Evolutionary conservation across 2,113 vertebrate genomes (phyloP), one percentile per base, ranked within the genome.

Genomic region (Hiodon alosoides): DNA sequence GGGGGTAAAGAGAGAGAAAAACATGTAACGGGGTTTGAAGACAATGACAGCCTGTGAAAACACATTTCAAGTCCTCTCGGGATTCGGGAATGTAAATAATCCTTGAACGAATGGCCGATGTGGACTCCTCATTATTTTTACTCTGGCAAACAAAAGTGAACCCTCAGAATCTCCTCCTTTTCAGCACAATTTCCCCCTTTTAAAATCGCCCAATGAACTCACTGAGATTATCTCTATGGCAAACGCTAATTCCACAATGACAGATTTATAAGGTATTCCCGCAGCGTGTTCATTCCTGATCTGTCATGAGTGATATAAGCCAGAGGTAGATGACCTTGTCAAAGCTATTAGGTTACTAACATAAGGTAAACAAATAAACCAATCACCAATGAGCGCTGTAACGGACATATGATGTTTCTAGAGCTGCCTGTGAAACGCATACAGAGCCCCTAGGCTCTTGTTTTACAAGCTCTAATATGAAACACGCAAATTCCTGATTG

Each of bases 391-490:
- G 16, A 77, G 54, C 3, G 57, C 13, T 47, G 11, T 77, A 70
- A 72, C 51, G 68, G 78, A 71, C 46, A 76, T 51, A 58, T 61
- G 71, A 70, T 71, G 31, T 52, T 60, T 78, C 77, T 82, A 65
- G 14, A 14, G 67, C 78, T 76, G 78, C 73, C 65, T 73, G 60
- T 66, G 62, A 77, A 79, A 77, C 78, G 81, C 76, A 77, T 57
- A 67, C 71, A 73, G 80, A 78, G 57, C 78, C 76, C 74, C 74
- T 74, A 80, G 81, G 85, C 80, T 80, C 14, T 76, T 71, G 14
- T 77, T 85, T 75, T 84, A 80, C 80, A 88, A 81, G 82, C 85
- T 84, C 80, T 91, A 90, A 91, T 89, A 86, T 83, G 76, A 83
- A 90, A 87, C 90, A 90, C 87, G 88, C 91, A 89, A 84, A 83